Base-by-base conservation (phyloP, 2,113 vertebrate species). In the Apodemus sylvaticus region DNA sequence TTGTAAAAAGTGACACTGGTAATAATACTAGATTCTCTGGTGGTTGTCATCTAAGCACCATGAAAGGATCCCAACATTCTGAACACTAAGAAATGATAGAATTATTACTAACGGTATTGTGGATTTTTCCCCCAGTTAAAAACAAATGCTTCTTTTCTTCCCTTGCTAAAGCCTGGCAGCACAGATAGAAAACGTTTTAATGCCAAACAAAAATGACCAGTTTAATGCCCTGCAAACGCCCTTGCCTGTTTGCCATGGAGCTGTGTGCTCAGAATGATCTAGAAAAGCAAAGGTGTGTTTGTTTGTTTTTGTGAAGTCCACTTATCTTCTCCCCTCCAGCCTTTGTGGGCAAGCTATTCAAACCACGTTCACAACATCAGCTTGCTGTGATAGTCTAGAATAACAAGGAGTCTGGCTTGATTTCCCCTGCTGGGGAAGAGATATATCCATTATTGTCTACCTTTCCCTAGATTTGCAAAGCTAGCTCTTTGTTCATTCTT, bases 341-440 rank as follows among this genome's bases (percentile, higher is more conserved):
- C 71, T 92, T 91, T 95, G 95, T 83, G 94, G 94, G 94, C 89
- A 88, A 97, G 89, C 81, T 81, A 89, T 95, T 97, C 94, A 97
- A 91, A 96, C 81, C 8, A 0, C 86, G 77, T 45, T 55, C 62
- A 36, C 86, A 86, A 82, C 77, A 71, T 91, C 94, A 83, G 68
- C 92, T 79, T 81, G 62, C 74, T 85, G 88, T 83, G 68, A 94
- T 53, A 71, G 82, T 74, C 82, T 71, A 79, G 68, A 95, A 53
- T 85, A 94, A 89, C 73, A 73, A 86, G 77, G 62, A 92, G 36
- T n/a, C 82, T 36, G 79, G 94, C 74, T 93, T 78, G 79, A 90
- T 93, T 93, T 92, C 71, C 76, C 90, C 74, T 42, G 90, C 87
- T 86, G 62, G 39, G 82, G 26, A 88, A 29, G 31, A 92, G 60